Conservation (phyloP, 1,140 invertebrate species). For the Scaptomyza hsui region DNA sequence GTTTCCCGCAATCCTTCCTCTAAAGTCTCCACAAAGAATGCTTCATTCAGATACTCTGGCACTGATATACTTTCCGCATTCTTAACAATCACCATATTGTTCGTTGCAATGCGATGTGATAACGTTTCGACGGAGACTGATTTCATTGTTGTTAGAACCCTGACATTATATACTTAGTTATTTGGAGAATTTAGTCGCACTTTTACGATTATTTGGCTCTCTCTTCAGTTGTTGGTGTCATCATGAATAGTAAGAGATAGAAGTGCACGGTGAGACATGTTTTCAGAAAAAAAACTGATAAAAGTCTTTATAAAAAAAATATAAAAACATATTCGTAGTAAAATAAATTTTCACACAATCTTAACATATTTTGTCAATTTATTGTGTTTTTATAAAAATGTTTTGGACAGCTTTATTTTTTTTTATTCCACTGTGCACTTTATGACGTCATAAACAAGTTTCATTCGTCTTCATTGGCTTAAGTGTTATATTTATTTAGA, state of each 20-base stretch:
- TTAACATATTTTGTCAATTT: not conserved
- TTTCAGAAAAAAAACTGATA: not conserved
- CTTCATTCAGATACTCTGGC: constrained; percentile 63
- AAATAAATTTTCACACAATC: no score
- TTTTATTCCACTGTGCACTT: constrained; percentile 12
- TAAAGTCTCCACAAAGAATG: constrained; percentile 66
- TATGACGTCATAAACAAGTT: constrained; percentile 14
- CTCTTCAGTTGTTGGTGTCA: constrained; percentile 6
- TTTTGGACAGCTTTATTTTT: not conserved
- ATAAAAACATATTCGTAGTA: no score
- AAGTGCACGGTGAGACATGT: constrained; percentile 8
- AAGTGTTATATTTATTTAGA: constrained; percentile 1
- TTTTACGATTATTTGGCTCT: constrained; percentile 3
- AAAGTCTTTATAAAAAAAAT: not conserved
- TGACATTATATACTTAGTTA: constrained; percentile 35
- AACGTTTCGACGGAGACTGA: constrained; percentile 16
- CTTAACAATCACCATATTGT: constrained; percentile 58
- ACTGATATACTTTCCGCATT: constrained; percentile 65
- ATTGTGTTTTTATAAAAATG: not conserved
- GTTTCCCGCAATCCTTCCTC: constrained; percentile 71
- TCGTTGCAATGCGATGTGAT: constrained; percentile 8
- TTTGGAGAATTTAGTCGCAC: constrained; percentile 4
- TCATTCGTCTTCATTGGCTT: not conserved
- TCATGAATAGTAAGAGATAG: constrained; percentile 2
- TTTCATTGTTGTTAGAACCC: constrained; percentile 2